A percentile compares a stretch with the other conserved stretches of the same genome.
Evolutionary conservation across 2,888 invertebrate species (phyloP).

Genomic region (Acrobasis consociella): DNA sequence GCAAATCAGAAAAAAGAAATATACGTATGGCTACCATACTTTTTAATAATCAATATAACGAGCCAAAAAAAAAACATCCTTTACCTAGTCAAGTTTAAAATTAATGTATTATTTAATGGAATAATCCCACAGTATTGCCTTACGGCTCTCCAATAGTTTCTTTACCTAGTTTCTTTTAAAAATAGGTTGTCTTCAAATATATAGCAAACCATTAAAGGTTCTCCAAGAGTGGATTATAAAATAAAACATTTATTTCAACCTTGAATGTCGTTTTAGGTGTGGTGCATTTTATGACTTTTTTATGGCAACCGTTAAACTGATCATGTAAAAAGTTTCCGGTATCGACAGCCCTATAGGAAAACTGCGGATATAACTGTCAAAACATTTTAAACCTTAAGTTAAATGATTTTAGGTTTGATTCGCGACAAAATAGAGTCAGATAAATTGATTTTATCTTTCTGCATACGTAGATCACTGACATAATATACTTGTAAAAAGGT

Average conservation of each 20-base stretch:
- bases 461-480: too few relatives aligned
- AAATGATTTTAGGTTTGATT: neutral
- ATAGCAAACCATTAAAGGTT: neutral
- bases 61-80: too few relatives aligned
- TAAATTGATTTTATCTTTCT: neutral
- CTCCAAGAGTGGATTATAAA: conserved; percentile 15
- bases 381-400: neutral
- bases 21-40: too few relatives aligned
- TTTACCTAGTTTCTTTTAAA: too few relatives aligned
- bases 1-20: too few relatives aligned
- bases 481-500: too few relatives aligned
- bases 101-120: too few relatives aligned
- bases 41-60: too few relatives aligned
- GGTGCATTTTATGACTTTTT: conserved; percentile 53
- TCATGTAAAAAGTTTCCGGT: conserved; percentile 47
- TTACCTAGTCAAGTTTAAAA: too few relatives aligned
- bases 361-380: neutral
- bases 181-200: neutral
- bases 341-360: conserved; percentile 28
- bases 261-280: conserved; percentile 37
- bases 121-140: too few relatives aligned
- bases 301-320: conserved; percentile 56
- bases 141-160: too few relatives aligned
- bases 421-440: neutral
- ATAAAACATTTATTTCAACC: conserved; percentile 9